A percentile compares a stretch with the other conserved stretches of the same genome.
Evolutionary conservation across 2,888 invertebrate genomes (phyloP).

Genomic region (Sturmia bella): DNA sequence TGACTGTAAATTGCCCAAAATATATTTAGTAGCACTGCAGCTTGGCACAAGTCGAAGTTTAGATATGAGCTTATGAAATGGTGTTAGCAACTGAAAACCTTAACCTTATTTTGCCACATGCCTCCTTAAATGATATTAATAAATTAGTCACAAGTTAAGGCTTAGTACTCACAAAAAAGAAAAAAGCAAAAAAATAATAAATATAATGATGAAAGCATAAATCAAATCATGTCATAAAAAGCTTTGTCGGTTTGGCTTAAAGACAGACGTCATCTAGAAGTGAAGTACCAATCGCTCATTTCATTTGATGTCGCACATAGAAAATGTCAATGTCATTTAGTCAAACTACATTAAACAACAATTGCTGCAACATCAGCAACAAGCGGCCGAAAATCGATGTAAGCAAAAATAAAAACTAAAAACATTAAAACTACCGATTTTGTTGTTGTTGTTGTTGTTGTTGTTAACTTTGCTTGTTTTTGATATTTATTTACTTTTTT

Average conservation of each 20-base stretch:
- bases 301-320: conserved; percentile 70
- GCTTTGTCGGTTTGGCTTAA: conserved; percentile 67
- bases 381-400: conserved; percentile 50
- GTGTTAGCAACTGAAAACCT: too few relatives aligned
- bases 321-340: conserved; percentile 70
- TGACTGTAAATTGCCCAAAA: too few relatives aligned
- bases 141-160: conserved; percentile 41
- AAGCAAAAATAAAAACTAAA: conserved; percentile 4
- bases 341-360: conserved; percentile 68
- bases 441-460: conserved; percentile 16
- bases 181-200: conserved; percentile 38
- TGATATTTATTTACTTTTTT: conserved; percentile 37
- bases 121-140: conserved; percentile 16
- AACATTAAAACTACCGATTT: conserved; percentile 48
- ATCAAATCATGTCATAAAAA: conserved; percentile 70
- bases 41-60: too few relatives aligned
- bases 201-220: conserved; percentile 70
- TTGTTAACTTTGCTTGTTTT: conserved; percentile 28
- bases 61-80: too few relatives aligned
- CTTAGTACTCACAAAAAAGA: conserved; percentile 1
- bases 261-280: conserved; percentile 67
- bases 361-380: conserved; percentile 56
- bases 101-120: too few relatives aligned
- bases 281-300: conserved; percentile 70
- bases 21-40: too few relatives aligned